These are phyloP conservation scores for Corythornis madagascariensis DNA, from an alignment of 2,113 vertebrate species.

Conservation along the genomic window DNA sequence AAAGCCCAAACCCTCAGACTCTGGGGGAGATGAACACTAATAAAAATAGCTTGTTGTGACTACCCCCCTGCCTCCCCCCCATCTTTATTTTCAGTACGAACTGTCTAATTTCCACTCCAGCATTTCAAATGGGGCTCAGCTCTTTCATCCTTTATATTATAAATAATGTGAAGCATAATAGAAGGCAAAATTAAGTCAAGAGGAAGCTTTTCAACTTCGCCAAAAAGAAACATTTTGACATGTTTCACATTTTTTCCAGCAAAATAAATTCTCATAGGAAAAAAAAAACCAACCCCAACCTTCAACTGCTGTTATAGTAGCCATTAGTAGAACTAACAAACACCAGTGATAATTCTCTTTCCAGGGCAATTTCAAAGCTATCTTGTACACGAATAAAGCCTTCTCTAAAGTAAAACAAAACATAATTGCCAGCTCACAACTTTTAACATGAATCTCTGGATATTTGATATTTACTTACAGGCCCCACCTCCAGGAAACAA, in stretches of 20 bases:
- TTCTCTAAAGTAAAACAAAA: not conserved
- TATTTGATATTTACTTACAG: constrained; percentile 22
- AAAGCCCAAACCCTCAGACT: not conserved
- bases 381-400: not conserved
- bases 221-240: constrained; percentile 7
- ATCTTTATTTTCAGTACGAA: not conserved
- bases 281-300: not conserved
- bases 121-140: constrained; percentile 7
- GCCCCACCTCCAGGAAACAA: constrained; percentile 4
- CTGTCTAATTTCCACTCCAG: constrained; percentile 27
- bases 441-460: not conserved
- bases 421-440: not conserved
- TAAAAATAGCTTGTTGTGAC: not conserved
- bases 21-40: not conserved
- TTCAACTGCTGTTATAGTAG: not conserved
- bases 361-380: not conserved
- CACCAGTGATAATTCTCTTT: not conserved
- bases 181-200: constrained; percentile 28
- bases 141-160: constrained; percentile 8
- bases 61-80: not conserved
- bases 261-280: not conserved
- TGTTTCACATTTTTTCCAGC: not conserved
- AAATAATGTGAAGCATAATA: not conserved
- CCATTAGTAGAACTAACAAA: constrained; percentile 6
- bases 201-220: not conserved